Evolutionary conservation across 2,888 invertebrate species (phyloP).

Genomic region (Leptothorax acervorum): DNA sequence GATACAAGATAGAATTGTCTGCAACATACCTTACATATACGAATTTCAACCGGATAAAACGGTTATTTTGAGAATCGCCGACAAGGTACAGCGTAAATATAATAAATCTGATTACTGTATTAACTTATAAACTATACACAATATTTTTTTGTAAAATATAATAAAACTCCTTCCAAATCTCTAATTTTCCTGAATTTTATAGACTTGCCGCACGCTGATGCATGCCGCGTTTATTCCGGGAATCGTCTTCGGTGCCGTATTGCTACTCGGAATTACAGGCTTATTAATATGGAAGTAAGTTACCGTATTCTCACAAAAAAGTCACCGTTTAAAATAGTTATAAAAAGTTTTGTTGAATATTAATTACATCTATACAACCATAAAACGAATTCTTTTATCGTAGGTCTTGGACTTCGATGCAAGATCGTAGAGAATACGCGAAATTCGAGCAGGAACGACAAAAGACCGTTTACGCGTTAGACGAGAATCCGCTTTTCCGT

Average conservation of each 20-base stretch:
- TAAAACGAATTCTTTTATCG: neutral
- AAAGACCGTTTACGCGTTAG: slow-evolving; percentile 73
- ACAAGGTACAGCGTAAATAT: slow-evolving; percentile 64
- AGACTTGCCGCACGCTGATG: slow-evolving; percentile 75
- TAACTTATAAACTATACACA: neutral
- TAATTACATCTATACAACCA: neutral
- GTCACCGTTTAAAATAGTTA: neutral
- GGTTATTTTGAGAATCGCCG: slow-evolving; percentile 73
- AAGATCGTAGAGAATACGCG: slow-evolving; percentile 75
- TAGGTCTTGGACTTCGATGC: slow-evolving; percentile 73
- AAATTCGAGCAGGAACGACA: slow-evolving; percentile 74
- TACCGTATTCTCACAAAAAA: too few relatives aligned
- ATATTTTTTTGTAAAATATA: neutral
- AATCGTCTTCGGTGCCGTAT: slow-evolving; percentile 66
- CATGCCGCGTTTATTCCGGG: slow-evolving; percentile 72
- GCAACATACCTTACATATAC: slow-evolving; percentile 75
- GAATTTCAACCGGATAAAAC: slow-evolving; percentile 74
- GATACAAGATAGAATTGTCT: slow-evolving; percentile 62
- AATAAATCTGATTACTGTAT: neutral
- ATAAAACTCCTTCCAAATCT: slow-evolving; percentile 1
- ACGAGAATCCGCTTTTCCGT: slow-evolving; percentile 88
- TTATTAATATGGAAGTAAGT: slow-evolving; percentile 80
- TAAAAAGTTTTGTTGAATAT: neutral
- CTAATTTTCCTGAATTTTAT: slow-evolving; percentile 5
- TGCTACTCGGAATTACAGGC: slow-evolving; percentile 72